Base-by-base conservation (phyloP, 2,113 vertebrate genomes). In the Sorex fumeus region DNA sequence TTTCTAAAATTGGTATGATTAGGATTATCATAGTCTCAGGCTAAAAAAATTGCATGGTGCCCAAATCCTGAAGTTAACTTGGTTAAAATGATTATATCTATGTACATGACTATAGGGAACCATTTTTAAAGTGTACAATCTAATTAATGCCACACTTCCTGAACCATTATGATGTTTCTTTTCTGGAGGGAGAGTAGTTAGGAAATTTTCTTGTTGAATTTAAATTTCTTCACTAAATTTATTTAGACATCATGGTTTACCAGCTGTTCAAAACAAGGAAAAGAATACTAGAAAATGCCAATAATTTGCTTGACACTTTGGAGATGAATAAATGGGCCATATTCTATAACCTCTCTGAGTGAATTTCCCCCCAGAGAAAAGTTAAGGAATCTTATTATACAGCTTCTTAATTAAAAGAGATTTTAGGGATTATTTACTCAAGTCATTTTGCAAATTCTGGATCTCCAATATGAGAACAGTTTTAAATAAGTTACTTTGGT, bases 131-230 rank as follows among this genome's bases (percentile, higher is more conserved):
- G 53, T 84, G 62, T 66, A 72, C 36, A 88, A 81, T 15, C 57
- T 70, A 91, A 82, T 60, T 84, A 84, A 64, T 40, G 30, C 69
- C 72, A 88, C 88, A 9, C 47, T 75, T 85, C 12, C 53, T 60
- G 8, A 88, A 90, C 66, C 87, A 6, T 45, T 64, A 90, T 71
- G 47, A 77, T 70, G 18, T 85, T 91, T 76, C 74, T 84, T 79
- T 92, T 75, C 74, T 81, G 62, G 86, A 83, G 78, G 43, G 87
- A 60, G 34, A 28, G 19, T 53, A 72, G 25, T 19, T 60, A 85
- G 30, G 8, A 72, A 57, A 71, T 83, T 91, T 93, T 80, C 66
- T 21, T 89, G n/a, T 78, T 40, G 28, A 88, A 18, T 88, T 94
- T 76, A 71, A 76, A 18, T 34, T 75, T 69, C 13, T 50, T 13